Percentiles rank a stretch among this genome's conserved stretches.
These are phyloP conservation scores for Ramphastos sulfuratus DNA, from an alignment of 2,113 vertebrate species.

Conservation along the genomic window DNA sequence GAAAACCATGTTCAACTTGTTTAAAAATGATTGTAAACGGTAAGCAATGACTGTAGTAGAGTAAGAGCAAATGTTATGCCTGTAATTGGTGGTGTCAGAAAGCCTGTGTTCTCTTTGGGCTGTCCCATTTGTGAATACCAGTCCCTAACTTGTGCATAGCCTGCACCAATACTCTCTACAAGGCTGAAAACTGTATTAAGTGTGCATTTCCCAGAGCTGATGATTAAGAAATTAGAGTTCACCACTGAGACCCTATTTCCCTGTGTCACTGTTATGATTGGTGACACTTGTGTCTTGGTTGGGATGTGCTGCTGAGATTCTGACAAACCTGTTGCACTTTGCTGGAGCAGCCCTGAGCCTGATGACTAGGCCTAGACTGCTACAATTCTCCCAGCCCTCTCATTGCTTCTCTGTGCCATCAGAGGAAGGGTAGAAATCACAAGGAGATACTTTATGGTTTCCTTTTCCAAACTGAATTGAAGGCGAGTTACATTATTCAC, in stretches of 20 bases:
- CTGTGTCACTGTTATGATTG: not conserved
- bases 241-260: not conserved
- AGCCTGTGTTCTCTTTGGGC: not conserved
- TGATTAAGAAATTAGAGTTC: not conserved
- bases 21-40: conserved; percentile 98
- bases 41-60: conserved; percentile 59
- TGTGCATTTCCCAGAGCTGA: not conserved
- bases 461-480: not conserved
- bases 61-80: not conserved
- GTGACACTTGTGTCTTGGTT: not conserved
- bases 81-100: not conserved
- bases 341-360: not conserved
- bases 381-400: not conserved
- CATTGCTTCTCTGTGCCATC: not conserved
- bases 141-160: not conserved
- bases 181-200: not conserved
- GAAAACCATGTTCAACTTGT: conserved; percentile 93
- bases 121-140: not conserved
- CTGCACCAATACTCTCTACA: not conserved
- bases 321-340: not conserved
- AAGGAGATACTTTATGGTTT: not conserved
- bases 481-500: not conserved
- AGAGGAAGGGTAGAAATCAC: not conserved
- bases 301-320: not conserved
- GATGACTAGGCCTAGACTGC: not conserved